Evolutionary conservation across 2,113 vertebrate genomes (phyloP).

Genomic region (Atlantisia rogersi): DNA sequence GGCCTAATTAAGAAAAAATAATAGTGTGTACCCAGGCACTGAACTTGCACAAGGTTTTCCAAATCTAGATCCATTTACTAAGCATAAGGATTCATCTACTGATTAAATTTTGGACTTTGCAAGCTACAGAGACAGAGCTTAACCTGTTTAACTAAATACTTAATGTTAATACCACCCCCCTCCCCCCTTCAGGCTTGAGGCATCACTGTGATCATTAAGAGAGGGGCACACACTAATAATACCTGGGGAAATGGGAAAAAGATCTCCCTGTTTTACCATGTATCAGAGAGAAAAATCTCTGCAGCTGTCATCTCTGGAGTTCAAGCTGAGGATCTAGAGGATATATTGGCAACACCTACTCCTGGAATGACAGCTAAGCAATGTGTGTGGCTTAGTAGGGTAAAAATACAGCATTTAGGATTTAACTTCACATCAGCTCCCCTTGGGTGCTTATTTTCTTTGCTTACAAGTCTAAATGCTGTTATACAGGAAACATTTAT

Average conservation of each 20-base stretch:
- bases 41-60: slow-evolving; percentile 28
- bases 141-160: slow-evolving; percentile 11
- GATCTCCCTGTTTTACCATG: neutral
- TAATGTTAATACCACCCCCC: neutral
- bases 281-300: neutral
- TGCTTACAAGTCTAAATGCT: neutral
- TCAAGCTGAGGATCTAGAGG: neutral
- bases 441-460: neutral
- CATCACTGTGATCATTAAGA: neutral
- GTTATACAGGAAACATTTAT: neutral
- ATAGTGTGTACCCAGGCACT: slow-evolving; percentile 29
- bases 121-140: neutral
- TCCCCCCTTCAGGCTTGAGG: neutral
- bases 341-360: neutral
- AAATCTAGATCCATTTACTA: slow-evolving; percentile 26
- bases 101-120: slow-evolving; percentile 26
- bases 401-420: neutral
- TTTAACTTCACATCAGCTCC: neutral
- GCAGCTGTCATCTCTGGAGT: neutral
- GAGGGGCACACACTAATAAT: neutral
- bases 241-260: neutral
- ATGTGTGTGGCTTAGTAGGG: neutral
- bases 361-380: neutral
- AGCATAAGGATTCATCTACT: slow-evolving; percentile 17
- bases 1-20: slow-evolving; percentile 55